phyloP scores from a whole-genome alignment of 2,113 vertebrate genomes.

The Megaptera novaeangliae region DNA sequence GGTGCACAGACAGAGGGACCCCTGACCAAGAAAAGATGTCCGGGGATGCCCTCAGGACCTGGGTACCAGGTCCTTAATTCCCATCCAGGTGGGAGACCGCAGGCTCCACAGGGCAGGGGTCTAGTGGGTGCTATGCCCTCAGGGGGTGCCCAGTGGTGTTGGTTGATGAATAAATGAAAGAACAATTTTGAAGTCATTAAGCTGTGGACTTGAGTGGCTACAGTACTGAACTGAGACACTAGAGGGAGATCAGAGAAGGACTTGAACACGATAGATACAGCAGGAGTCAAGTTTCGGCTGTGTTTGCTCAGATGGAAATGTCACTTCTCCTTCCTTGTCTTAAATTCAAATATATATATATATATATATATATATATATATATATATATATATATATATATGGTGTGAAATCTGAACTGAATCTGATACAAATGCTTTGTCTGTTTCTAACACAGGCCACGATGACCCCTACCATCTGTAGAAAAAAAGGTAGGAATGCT shows the following conservation, averaged over 20 bases:
- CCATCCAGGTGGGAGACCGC: rapidly evolving
- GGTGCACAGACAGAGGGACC: rapidly evolving
- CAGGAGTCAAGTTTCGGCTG: not conserved
- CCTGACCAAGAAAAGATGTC: not conserved
- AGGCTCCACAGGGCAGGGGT: not conserved
- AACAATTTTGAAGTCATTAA: rapidly evolving
- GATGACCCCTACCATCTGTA: not conserved
- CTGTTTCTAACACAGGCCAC: not conserved
- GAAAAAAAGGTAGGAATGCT: not conserved
- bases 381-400: not conserved
- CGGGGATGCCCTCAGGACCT: rapidly evolving
- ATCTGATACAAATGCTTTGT: not conserved
- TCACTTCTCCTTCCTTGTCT: not conserved
- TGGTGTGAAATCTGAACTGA: not conserved
- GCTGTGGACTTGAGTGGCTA: not conserved
- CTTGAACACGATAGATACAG: not conserved
- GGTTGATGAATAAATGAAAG: not conserved
- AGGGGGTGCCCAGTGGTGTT: rapidly evolving
- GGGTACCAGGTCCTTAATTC: not conserved
- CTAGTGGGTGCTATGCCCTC: rapidly evolving
- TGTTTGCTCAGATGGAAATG: not conserved
- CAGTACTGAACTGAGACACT: not conserved
- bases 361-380: not conserved
- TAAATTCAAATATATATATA: not conserved
- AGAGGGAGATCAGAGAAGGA: constrained; percentile 51